Evolutionary conservation across 1,140 invertebrate species (phyloP), one percentile per base, ranked within the genome.

Genomic region (Trigoniulus corallinus): DNA sequence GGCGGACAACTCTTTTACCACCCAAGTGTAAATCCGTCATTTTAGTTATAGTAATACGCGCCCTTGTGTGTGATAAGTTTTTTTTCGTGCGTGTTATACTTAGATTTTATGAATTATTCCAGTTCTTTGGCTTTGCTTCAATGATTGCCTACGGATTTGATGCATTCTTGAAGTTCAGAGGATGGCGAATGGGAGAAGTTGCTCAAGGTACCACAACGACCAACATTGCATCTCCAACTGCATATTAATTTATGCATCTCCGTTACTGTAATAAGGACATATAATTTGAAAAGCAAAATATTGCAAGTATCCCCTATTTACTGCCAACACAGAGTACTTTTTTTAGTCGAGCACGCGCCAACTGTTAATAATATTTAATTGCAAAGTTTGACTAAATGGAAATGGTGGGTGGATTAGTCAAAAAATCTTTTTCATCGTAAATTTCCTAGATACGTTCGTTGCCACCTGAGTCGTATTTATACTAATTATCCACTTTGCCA

Each of bases 91-190:
- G 21, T 7, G 18, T 44, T 20, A 18, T 7, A 24, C 24, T 20
- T 10, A 44, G 21, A 44, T 44, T 20, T 7, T 44, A 7, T 24
- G 18, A 7, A 4, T 20, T 51, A 55, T 75, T 76, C 25, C 63
- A 85, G 82, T 81, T 87, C 62, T 87, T 88, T 62, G 84, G 84
- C 34, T 88, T 81, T 65, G 69, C 73, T 49, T 77, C 77, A 24
- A 85, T 81, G 76, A 57, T 78, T n/a, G 72, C 70, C 13, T 89
- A 87, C 67, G 81, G 73, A 1, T 73, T 76, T 50, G 85, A 88
- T 60, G 78, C 80, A 3, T 84, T 76, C 63, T 62, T 85, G 10
- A 88, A 88, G 61, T 85, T 74, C 63, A 69, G 72, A 40, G 75
- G 64, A 4, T 70, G 74, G 57, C 72, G 70, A 53, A 70, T 62